phyloP scores from a whole-genome alignment of 2,888 invertebrate genomes.

The Epirrhoe tristata region DNA sequence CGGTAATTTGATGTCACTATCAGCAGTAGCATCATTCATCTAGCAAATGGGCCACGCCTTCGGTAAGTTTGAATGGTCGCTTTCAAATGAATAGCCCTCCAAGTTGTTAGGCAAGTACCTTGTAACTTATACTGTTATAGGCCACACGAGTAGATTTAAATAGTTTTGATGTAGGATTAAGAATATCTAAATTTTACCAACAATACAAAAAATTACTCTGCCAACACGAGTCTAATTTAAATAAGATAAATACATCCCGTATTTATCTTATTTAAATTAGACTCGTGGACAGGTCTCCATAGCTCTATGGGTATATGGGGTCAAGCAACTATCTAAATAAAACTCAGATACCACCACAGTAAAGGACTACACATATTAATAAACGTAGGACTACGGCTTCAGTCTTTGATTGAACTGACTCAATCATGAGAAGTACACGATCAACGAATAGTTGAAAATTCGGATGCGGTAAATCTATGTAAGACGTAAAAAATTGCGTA shows the following conservation, averaged over 20 bases:
- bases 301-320: too few relatives aligned
- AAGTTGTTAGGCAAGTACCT: constrained; percentile 8
- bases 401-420: constrained; percentile 28
- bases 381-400: constrained; percentile 28
- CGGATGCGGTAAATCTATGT: constrained; percentile 7
- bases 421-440: constrained; percentile 16
- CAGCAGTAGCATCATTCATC: constrained; percentile 54
- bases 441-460: not conserved
- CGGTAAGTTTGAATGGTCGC: constrained; percentile 42
- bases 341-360: not conserved
- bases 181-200: too few relatives aligned
- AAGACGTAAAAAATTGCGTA: too few relatives aligned
- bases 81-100: constrained; percentile 13
- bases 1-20: constrained; percentile 54
- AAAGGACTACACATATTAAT: not conserved
- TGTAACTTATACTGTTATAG: not conserved
- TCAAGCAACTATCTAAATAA: too few relatives aligned
- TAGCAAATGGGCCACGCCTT: constrained; percentile 59
- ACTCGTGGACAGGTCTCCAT: too few relatives aligned
- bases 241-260: too few relatives aligned
- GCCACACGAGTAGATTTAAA: too few relatives aligned
- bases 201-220: too few relatives aligned
- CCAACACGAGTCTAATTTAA: too few relatives aligned
- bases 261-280: too few relatives aligned
- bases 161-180: too few relatives aligned